Evolutionary conservation across 2,888 invertebrate species (phyloP), one percentile per base, ranked within the genome.

Genomic region (Cataglyphis cursor): DNA sequence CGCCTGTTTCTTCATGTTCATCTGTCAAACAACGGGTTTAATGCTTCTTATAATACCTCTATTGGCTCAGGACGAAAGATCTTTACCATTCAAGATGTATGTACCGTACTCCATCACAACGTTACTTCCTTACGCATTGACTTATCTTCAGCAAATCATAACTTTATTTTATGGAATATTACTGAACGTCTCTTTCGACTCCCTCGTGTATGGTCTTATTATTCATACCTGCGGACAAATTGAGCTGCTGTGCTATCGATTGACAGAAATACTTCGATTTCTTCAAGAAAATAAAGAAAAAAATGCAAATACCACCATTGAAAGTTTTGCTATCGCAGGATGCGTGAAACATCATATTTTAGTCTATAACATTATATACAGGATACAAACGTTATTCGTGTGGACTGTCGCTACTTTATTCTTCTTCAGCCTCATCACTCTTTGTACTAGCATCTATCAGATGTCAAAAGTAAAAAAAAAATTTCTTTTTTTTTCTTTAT

Each of bases 391-490:
- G 0, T 73, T 87, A 8, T 91, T 90, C 48, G 82, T 88, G 8
- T 51, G 74, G 35, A 78, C 80, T 5, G 74, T 89, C 15, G 82
- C 87, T 12, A n/a, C 85, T 35, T 85, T 90, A 38, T 90, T 88
- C 38, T 81, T 83, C 8, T 76, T 86, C 44, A 90, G 90, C 38
- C 83, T 89, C 0, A 44, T 90, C 8, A 88, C 86, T 18, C 81
- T 91, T 12, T 91, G 91, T 65, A 86, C 86, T 44, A 90, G 86
- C 57, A 87, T 90, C 21, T 91, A 85, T 68, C 83, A 87, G 28
- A 73, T 89, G 57, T 88, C 91, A 0, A 87, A 87, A 54, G 86
- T 90, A 38, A 28, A 28, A 21, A 21, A 8, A 70, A 12, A 15
- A 6, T 44, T 24, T 0, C 15, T 0, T 8, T 10, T 44, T 18